These are phyloP conservation scores for Microcebus ravelobensis DNA, from an alignment of 2,113 vertebrate species.

Conservation along the genomic window DNA sequence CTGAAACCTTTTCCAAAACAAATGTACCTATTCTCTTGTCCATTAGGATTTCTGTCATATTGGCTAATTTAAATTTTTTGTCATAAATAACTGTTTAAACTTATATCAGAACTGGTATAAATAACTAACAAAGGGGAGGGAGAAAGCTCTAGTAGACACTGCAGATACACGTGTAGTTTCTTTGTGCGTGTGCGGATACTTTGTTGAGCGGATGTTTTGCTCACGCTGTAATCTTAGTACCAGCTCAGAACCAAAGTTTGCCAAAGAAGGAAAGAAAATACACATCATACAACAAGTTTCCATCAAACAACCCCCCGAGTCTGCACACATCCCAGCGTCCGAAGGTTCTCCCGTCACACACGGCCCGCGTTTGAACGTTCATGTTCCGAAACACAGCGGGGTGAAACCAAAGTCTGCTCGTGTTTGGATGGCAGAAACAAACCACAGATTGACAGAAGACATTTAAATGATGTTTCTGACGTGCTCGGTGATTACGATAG, in stretches of 20 bases:
- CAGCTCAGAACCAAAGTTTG: conserved; percentile 8
- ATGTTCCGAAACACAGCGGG: conserved; percentile 53
- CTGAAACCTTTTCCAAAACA: not conserved
- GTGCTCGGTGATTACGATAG: conserved; percentile 57
- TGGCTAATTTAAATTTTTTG: conserved; percentile 4
- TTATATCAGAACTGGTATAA: not conserved
- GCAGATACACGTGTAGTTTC: not conserved
- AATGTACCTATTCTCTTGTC: not conserved
- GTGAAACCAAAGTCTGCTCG: conserved; percentile 24
- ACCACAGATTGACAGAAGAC: conserved; percentile 53
- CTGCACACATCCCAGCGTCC: not conserved
- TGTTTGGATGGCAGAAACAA: conserved; percentile 64
- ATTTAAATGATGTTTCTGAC: conserved; percentile 47
- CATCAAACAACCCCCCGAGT: not conserved
- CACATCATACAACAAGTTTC: conserved; percentile 15
- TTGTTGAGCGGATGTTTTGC: not conserved
- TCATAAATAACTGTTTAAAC: not conserved
- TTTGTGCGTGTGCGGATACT: not conserved
- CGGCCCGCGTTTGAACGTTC: conserved; percentile 33
- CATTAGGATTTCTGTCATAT: conserved; percentile 1
- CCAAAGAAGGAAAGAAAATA: conserved; percentile 51
- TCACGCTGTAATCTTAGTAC: not conserved
- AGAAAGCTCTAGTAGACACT: not conserved
- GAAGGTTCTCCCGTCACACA: conserved; percentile 46
- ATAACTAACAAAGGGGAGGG: not conserved